phyloP scores from a whole-genome alignment of 2,797 vertebrate genomes.

The Pangasius macronema region DNA sequence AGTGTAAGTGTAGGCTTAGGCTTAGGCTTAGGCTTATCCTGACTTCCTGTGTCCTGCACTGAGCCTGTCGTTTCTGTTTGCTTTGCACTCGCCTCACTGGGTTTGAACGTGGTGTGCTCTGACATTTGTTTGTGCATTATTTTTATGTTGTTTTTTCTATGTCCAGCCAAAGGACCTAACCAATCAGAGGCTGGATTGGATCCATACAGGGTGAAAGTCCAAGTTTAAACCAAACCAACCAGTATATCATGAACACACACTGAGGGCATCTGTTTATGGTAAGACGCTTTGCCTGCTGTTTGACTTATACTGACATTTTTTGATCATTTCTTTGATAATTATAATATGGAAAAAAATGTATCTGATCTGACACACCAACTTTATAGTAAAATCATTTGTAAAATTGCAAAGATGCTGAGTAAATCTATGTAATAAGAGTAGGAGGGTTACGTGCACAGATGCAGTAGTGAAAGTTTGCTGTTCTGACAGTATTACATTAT shows the following conservation, averaged over 20 bases:
- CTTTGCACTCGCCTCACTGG: conserved; percentile 66
- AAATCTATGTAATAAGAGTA: background rate
- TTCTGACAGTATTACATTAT: background rate
- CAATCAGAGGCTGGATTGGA: conserved; percentile 61
- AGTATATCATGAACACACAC: conserved; percentile 63
- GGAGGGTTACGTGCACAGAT: background rate
- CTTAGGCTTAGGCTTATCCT: conserved; percentile 1
- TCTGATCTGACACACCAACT: background rate
- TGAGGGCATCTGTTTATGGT: conserved; percentile 67
- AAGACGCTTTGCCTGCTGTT: conserved; percentile 42
- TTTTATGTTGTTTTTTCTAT: conserved; percentile 59
- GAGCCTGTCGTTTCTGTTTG: conserved; percentile 64
- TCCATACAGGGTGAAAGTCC: conserved; percentile 49
- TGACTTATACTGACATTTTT: background rate
- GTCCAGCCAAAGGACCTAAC: conserved; percentile 66
- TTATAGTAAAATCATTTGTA: background rate
- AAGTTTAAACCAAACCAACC: conserved; percentile 42
- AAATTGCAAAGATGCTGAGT: background rate
- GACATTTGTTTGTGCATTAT: conserved; percentile 69
- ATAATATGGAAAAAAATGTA: background rate
- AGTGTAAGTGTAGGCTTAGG: background rate
- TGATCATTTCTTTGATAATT: background rate
- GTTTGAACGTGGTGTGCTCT: conserved; percentile 70
- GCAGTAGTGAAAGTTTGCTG: background rate
- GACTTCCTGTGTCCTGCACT: conserved; percentile 33